Conservation (phyloP, 2,888 invertebrate species). For the Plagodis dolabraria region DNA sequence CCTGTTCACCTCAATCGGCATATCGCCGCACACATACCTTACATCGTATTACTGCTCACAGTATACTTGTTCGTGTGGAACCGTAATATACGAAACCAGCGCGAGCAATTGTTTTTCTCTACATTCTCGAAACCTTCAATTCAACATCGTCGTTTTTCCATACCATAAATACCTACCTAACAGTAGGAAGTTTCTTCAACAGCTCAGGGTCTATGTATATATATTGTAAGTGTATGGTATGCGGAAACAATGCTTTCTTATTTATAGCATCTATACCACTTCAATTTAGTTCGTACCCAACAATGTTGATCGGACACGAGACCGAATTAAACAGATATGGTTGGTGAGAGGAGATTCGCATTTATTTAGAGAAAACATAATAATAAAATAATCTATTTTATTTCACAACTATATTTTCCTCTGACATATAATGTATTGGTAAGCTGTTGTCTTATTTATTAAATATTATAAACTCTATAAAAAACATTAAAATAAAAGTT, state of each 20-base stretch:
- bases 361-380: neutral
- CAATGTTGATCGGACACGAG: slow-evolving; percentile 15
- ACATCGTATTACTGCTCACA: slow-evolving; percentile 33
- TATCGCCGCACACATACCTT: slow-evolving; percentile 53
- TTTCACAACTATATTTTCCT: neutral
- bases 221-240: neutral
- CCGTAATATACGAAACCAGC: neutral
- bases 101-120: slow-evolving; percentile 6
- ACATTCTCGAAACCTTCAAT: slow-evolving; percentile 10
- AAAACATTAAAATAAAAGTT: too few relatives aligned
- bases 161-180: neutral
- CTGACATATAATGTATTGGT: too few relatives aligned
- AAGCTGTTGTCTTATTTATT: too few relatives aligned
- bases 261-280: slow-evolving; percentile 14
- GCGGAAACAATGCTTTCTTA: slow-evolving; percentile 20
- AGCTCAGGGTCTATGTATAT: neutral
- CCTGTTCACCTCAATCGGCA: slow-evolving; percentile 78
- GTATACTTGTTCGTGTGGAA: slow-evolving; percentile 8
- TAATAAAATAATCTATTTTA: neutral
- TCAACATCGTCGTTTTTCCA: slow-evolving; percentile 1
- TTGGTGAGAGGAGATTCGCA: neutral
- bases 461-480: too few relatives aligned
- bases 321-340: neutral
- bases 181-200: neutral
- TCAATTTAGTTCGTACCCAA: slow-evolving; percentile 14